Evolutionary conservation across 2,888 invertebrate species (phyloP).

Genomic region (Agrilus biguttatus): DNA sequence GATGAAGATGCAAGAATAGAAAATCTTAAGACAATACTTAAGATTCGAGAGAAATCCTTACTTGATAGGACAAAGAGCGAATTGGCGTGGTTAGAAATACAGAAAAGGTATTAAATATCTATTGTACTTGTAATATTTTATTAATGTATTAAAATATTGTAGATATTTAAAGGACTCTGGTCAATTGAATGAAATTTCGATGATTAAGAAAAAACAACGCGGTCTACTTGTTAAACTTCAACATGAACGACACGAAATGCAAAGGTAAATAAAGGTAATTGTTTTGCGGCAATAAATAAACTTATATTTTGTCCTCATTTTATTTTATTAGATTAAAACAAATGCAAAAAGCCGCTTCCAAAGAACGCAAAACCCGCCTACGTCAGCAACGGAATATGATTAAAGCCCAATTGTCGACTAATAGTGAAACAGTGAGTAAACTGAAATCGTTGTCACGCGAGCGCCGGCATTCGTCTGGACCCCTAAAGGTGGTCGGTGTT

Average conservation of each 20-base stretch:
- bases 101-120: constrained; percentile 33
- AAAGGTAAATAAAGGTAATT: constrained; percentile 29
- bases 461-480: constrained; percentile 30
- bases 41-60: constrained; percentile 50
- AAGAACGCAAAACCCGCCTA: constrained; percentile 36
- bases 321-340: constrained; percentile 32
- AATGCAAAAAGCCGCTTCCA: constrained; percentile 37
- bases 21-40: constrained; percentile 48
- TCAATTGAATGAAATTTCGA: constrained; percentile 37
- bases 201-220: constrained; percentile 52
- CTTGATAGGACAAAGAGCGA: constrained; percentile 52
- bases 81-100: constrained; percentile 48
- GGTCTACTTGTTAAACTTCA: constrained; percentile 49
- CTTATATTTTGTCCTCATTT: background rate
- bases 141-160: constrained; percentile 6
- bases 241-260: constrained; percentile 53
- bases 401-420: constrained; percentile 36
- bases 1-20: constrained; percentile 52
- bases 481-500: constrained; percentile 36
- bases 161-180: constrained; percentile 40
- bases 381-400: constrained; percentile 39
- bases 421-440: constrained; percentile 34
- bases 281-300: background rate
- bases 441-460: constrained; percentile 8
- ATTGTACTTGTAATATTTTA: background rate